Conservation (phyloP, 2,888 invertebrate genomes). For the Mythimna impura region DNA sequence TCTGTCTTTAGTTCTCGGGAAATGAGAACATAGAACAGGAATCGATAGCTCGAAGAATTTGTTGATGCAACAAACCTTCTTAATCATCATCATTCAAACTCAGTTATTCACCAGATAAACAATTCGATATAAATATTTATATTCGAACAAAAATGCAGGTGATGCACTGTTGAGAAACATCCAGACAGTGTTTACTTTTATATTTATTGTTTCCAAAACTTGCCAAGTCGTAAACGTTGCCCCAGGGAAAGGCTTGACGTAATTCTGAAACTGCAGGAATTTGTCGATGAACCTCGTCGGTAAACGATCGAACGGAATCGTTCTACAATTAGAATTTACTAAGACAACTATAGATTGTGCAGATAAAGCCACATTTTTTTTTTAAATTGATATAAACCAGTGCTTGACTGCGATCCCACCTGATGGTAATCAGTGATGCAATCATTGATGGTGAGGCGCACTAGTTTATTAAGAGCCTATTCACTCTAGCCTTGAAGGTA, state of each 20-base stretch:
- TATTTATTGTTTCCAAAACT: slow-evolving; percentile 41
- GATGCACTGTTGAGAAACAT: slow-evolving; percentile 33
- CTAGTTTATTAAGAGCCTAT: no score
- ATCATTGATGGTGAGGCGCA: no score
- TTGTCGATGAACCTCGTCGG: slow-evolving; percentile 1
- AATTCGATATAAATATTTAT: slow-evolving; percentile 54
- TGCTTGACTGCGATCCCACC: no score
- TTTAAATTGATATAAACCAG: no score
- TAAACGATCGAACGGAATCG: neutral
- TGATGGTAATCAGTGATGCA: no score
- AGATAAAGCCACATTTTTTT: no score
- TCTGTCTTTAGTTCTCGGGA: neutral
- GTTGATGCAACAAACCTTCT: slow-evolving; percentile 25
- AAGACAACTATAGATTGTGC: neutral
- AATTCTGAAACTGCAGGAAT: neutral
- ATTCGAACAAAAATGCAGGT: slow-evolving; percentile 37
- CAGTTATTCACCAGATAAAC: slow-evolving; percentile 44
- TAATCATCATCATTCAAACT: slow-evolving; percentile 29
- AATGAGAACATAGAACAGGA: slow-evolving; percentile 11
- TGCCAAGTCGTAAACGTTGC: slow-evolving; percentile 45
- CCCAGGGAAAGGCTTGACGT: slow-evolving; percentile 43
- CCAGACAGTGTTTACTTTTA: slow-evolving; percentile 44
- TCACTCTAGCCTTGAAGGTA: no score
- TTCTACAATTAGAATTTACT: slow-evolving; percentile 4
- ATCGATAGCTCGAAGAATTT: slow-evolving; percentile 24